Conservation (phyloP, 2,797 vertebrate genomes). For the Ammospiza maritima region DNA sequence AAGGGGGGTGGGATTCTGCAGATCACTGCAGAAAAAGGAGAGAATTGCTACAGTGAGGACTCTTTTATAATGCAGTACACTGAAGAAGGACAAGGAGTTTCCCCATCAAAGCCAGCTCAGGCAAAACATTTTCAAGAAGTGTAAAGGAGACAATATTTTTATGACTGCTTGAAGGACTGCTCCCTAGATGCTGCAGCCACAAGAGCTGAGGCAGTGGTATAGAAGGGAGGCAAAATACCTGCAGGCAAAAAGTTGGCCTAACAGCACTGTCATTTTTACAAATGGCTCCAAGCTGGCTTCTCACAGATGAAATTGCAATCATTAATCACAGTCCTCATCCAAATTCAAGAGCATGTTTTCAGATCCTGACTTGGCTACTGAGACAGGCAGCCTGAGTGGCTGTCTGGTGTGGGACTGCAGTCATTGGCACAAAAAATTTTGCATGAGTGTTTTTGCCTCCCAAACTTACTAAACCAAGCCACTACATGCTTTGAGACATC, state of each 20-base stretch:
- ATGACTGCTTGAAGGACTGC: neutral
- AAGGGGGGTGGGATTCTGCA: neutral
- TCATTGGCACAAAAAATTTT: neutral
- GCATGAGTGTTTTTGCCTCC: neutral
- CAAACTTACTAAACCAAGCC: neutral
- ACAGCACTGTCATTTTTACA: constrained; percentile 45
- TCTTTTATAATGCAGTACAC: neutral
- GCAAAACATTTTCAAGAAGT: neutral
- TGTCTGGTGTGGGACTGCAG: neutral
- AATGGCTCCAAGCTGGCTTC: constrained; percentile 31
- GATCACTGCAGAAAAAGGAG: neutral
- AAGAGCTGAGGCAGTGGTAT: neutral
- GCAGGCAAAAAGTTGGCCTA: neutral
- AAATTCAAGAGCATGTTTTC: neutral
- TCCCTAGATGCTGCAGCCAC: neutral
- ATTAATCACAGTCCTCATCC: constrained; percentile 47
- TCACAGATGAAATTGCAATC: constrained; percentile 15
- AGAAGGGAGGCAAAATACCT: neutral
- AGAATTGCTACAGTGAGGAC: neutral
- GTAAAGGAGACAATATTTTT: neutral
- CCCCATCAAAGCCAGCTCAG: neutral
- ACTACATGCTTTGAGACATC: neutral
- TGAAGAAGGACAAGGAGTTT: neutral
- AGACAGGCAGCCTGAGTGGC: neutral
- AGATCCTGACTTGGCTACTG: neutral